A percentile compares a stretch with the other conserved stretches of the same genome.
phyloP scores from a whole-genome alignment of 1,140 invertebrate genomes.

The Sinella curviseta region DNA sequence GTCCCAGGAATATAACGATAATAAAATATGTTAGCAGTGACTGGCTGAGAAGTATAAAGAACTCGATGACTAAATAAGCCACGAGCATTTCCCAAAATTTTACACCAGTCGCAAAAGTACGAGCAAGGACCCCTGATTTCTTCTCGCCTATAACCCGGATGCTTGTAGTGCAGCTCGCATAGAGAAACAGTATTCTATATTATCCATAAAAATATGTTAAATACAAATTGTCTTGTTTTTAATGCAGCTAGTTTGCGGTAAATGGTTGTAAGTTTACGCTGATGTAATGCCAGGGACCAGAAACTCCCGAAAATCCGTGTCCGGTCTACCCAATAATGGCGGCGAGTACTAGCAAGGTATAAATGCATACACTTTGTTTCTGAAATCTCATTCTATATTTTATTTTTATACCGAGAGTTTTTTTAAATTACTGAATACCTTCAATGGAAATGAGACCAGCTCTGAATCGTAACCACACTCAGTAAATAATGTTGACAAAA shows the following conservation, averaged over 20 bases:
- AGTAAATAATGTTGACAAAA: not conserved
- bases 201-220: not conserved
- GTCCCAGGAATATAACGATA: not conserved
- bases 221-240: too few relatives aligned
- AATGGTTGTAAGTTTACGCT: not conserved
- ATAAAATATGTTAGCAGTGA: not conserved
- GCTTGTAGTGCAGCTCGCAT: not conserved
- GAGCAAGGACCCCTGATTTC: not conserved
- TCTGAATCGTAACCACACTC: not conserved
- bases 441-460: too few relatives aligned
- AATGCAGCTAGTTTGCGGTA: not conserved
- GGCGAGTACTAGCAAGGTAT: not conserved
- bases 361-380: too few relatives aligned
- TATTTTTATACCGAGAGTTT: too few relatives aligned
- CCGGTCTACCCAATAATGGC: not conserved
- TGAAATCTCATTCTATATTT: too few relatives aligned
- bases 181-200: not conserved
- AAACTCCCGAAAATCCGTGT: not conserved
- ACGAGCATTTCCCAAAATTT: not conserved
- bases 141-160: not conserved
- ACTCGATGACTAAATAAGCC: not conserved
- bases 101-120: not conserved
- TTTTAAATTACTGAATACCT: too few relatives aligned
- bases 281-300: not conserved
- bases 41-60: not conserved